phyloP scores from a whole-genome alignment of 2,797 vertebrate genomes.

The Leuciscus waleckii region DNA sequence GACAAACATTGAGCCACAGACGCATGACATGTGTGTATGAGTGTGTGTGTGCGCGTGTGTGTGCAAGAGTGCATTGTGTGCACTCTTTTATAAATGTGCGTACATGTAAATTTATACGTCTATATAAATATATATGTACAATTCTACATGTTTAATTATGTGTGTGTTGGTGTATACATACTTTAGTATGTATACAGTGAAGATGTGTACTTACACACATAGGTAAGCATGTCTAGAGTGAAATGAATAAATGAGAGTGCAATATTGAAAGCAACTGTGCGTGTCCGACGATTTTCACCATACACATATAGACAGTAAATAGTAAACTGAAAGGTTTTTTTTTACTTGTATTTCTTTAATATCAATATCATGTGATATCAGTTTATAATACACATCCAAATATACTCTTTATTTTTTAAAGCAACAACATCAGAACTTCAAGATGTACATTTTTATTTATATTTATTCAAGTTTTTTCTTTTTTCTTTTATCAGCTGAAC shows the following conservation, averaged over 20 bases:
- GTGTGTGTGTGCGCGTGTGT: conserved; percentile 38
- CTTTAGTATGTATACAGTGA: conserved; percentile 82
- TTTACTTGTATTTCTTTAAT: conserved; percentile 18
- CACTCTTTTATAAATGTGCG: conserved; percentile 84
- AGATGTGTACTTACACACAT: conserved; percentile 85
- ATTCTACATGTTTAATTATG: conserved; percentile 87
- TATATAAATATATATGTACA: conserved; percentile 90
- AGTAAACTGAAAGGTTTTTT: background rate
- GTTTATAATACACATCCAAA: conserved; percentile 24
- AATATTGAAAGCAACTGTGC: conserved; percentile 70
- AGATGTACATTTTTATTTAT: conserved; percentile 33
- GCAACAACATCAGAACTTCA: conserved; percentile 20
- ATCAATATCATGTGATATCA: conserved; percentile 15
- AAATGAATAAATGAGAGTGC: conserved; percentile 84
- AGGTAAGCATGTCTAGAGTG: conserved; percentile 84
- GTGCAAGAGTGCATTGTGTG: conserved; percentile 72
- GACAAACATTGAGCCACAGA: conserved; percentile 78
- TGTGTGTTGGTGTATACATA: conserved; percentile 84
- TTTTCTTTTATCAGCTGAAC: conserved; percentile 3
- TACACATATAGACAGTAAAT: background rate
- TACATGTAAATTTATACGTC: conserved; percentile 88
- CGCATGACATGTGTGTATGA: conserved; percentile 68
- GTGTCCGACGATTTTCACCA: conserved; percentile 37
- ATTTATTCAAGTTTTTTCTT: conserved; percentile 11
- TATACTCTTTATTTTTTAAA: conserved; percentile 33